Base-by-base conservation (phyloP, 1,140 invertebrate genomes). In the Physella acuta region DNA sequence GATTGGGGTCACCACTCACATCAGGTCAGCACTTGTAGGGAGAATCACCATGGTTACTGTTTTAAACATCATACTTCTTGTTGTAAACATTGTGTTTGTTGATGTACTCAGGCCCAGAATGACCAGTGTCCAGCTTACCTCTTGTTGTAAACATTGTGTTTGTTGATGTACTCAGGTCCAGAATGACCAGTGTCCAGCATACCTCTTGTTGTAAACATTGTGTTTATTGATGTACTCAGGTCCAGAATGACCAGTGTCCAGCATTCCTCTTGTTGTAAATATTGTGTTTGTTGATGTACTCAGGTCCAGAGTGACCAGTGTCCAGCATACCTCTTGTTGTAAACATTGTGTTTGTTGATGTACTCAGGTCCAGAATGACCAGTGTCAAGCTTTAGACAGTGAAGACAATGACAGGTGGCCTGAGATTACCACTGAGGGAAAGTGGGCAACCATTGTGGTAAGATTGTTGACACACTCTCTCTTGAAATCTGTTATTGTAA, bases 241-340 rank as follows among this genome's bases (percentile, higher is more conserved):
- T 86, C 3, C 86, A 87, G 68, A 87, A 88, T 76, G 86, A 87
- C 62, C 82, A 87, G 71, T 88, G 88, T 72, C 85, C 88, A 68
- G 81, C 83, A n/a, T 56, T 36, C 14, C 16, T 53, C 49, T 51
- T 69, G 1, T 64, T 36, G n/a, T n/a, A n/a, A n/a, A n/a, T n/a
- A n/a, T n/a, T n/a, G n/a, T n/a, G n/a, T n/a, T n/a, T n/a, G n/a
- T n/a, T n/a, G n/a, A n/a, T n/a, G n/a, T 59, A 71, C 73, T 14
- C 69, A 88, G 87, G 85, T 86, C 3, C 86, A 87, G 68, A 87
- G 88, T 76, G 86, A 87, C 62, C 82, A 87, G 71, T 88, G 88
- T 72, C 85, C 88, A 68, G 81, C 83, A n/a, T 56, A 11, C 14
- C 16, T 53, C 49, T 51, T 69, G 1, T 64, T 36, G n/a, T n/a